phyloP scores from a whole-genome alignment of 2,888 invertebrate species.

The Callyntrura guangdongensis region DNA sequence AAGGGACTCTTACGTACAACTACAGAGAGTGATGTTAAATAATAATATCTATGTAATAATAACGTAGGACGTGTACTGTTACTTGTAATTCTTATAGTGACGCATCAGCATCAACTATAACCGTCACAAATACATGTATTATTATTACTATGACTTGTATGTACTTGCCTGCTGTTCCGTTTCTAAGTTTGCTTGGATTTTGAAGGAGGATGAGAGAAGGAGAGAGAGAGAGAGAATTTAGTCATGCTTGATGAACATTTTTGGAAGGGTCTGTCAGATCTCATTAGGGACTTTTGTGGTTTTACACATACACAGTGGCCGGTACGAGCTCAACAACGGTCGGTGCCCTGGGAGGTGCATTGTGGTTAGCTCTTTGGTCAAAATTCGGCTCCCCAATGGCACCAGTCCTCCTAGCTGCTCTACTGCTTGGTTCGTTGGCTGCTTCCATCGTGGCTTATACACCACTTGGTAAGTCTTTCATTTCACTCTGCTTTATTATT shows the following conservation, averaged over 20 bases:
- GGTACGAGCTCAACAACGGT: constrained; percentile 87
- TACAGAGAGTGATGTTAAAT: neutral
- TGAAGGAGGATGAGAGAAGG: constrained; percentile 75
- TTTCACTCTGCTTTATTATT: neutral
- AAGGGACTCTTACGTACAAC: neutral
- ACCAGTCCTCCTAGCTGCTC: constrained; percentile 88
- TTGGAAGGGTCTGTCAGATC: constrained; percentile 81
- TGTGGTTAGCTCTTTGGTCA: constrained; percentile 90
- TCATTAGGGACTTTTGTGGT: constrained; percentile 81
- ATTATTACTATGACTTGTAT: constrained; percentile 16
- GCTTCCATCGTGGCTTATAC: constrained; percentile 88
- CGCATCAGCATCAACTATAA: neutral
- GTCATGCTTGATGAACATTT: constrained; percentile 80
- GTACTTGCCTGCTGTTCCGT: constrained; percentile 34
- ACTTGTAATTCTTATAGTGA: constrained; percentile 13
- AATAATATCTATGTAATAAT: constrained; percentile 36
- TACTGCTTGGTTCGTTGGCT: constrained; percentile 89
- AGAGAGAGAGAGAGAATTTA: constrained; percentile 75
- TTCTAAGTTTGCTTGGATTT: constrained; percentile 66
- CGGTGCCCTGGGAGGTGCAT: constrained; percentile 88
- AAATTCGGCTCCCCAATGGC: constrained; percentile 89
- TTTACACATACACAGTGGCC: constrained; percentile 86
- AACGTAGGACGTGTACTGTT: constrained; percentile 2
- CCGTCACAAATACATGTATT: neutral
- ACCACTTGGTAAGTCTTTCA: constrained; percentile 88